Conservation (phyloP, 1,140 invertebrate genomes). For the Platorchestia sp. region DNA sequence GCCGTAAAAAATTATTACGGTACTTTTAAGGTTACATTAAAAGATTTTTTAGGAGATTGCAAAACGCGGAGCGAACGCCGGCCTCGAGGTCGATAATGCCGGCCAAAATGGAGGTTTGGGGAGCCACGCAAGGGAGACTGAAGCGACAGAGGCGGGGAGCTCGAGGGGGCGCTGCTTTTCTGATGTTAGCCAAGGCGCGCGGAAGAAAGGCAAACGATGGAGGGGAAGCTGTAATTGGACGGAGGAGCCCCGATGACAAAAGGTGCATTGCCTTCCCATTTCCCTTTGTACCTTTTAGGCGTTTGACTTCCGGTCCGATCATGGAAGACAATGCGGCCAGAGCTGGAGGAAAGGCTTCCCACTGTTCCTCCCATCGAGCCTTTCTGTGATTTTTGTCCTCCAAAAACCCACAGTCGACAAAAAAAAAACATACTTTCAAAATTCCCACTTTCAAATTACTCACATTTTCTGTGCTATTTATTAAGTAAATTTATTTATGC, state of each 20-base stretch:
- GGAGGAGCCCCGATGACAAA: slow-evolving; percentile 49
- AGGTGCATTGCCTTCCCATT: slow-evolving; percentile 49
- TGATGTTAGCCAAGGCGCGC: neutral
- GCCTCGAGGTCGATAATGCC: slow-evolving; percentile 31
- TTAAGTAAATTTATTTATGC: neutral
- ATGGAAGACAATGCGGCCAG: slow-evolving; percentile 43
- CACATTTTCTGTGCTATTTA: neutral
- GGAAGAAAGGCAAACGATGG: slow-evolving; percentile 50
- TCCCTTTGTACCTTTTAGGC: slow-evolving; percentile 34
- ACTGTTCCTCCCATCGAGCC: neutral
- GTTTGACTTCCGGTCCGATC: slow-evolving; percentile 50
- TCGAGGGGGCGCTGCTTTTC: neutral
- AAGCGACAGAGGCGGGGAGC: neutral
- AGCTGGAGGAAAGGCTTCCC: neutral
- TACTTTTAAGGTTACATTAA: slow-evolving; percentile 48
- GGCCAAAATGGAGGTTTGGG: slow-evolving; percentile 41
- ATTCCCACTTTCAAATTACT: neutral
- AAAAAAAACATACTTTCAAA: neutral
- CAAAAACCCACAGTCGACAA: neutral
- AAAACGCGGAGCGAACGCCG: slow-evolving; percentile 23
- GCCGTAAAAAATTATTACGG: slow-evolving; percentile 23
- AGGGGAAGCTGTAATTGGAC: slow-evolving; percentile 53
- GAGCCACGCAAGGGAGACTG: neutral
- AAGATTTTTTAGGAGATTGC: slow-evolving; percentile 52
- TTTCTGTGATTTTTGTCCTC: neutral